Evolutionary conservation across 2,113 vertebrate genomes (phyloP).

Genomic region (Myotis davidii): DNA sequence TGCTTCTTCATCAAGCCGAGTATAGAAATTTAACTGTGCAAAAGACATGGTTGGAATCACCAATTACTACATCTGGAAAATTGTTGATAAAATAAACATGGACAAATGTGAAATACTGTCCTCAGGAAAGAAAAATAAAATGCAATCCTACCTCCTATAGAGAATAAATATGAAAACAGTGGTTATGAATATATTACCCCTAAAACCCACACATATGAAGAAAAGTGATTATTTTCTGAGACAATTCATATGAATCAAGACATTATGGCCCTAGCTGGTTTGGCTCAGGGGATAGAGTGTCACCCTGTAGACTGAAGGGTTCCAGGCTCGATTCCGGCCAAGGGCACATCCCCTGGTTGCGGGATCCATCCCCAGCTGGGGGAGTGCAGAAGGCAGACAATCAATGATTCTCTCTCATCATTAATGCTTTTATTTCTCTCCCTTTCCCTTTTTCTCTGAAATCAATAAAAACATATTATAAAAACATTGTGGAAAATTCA

Average conservation of each 20-base stretch:
- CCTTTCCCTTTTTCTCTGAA: too few species aligned
- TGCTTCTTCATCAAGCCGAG: neutral
- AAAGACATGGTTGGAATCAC: neutral
- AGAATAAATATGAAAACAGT: neutral
- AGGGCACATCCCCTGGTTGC: too few species aligned
- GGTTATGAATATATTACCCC: neutral
- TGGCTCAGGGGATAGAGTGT: too few species aligned
- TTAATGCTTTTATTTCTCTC: too few species aligned
- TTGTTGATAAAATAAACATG: neutral
- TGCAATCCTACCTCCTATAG: neutral
- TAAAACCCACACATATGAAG: neutral
- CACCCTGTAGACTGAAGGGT: too few species aligned
- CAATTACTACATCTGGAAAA: neutral
- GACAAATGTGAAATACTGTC: neutral
- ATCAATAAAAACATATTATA: too few species aligned
- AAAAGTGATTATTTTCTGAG: neutral
- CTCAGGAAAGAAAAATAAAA: neutral
- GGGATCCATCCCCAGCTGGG: too few species aligned
- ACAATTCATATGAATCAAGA: neutral
- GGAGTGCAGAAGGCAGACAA: too few species aligned
- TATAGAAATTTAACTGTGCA: neutral
- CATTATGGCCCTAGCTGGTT: too few species aligned
- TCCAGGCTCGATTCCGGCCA: too few species aligned
- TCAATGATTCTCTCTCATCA: too few species aligned
- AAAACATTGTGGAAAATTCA: too few species aligned